Conservation (phyloP, 1,140 invertebrate species). For the Maniola jurtina region DNA sequence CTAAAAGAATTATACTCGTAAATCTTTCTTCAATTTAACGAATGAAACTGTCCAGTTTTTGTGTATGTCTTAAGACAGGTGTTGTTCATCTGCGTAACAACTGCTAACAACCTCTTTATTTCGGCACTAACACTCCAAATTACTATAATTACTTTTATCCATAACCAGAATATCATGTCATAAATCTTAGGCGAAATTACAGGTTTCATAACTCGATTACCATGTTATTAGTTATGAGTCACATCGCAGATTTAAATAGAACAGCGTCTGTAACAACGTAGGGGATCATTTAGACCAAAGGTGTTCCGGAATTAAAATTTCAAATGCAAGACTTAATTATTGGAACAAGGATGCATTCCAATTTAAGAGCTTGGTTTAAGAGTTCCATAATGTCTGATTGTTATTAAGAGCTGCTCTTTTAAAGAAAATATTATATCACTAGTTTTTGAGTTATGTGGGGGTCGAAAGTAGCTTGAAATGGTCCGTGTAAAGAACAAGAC, state of each 20-base stretch:
- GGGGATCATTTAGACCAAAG: background rate
- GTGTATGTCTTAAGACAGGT: background rate
- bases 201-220: constrained; percentile 48
- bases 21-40: background rate
- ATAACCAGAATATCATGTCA: constrained; percentile 47
- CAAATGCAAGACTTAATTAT: background rate
- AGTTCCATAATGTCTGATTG: no score
- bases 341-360: no score
- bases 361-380: no score
- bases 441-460: no score
- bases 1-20: background rate
- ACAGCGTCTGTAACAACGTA: background rate
- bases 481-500: no score
- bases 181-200: constrained; percentile 65
- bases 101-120: constrained; percentile 46
- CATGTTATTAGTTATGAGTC: constrained; percentile 54
- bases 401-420: no score
- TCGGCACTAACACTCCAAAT: constrained; percentile 53
- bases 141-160: constrained; percentile 54
- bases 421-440: no score
- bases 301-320: background rate
- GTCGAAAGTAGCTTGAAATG: no score
- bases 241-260: constrained; percentile 15
- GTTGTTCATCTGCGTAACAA: constrained; percentile 11
- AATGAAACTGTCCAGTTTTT: constrained; percentile 5